These are phyloP conservation scores for Bos indicus DNA, from an alignment of 2,113 vertebrate genomes.

Conservation along the genomic window DNA sequence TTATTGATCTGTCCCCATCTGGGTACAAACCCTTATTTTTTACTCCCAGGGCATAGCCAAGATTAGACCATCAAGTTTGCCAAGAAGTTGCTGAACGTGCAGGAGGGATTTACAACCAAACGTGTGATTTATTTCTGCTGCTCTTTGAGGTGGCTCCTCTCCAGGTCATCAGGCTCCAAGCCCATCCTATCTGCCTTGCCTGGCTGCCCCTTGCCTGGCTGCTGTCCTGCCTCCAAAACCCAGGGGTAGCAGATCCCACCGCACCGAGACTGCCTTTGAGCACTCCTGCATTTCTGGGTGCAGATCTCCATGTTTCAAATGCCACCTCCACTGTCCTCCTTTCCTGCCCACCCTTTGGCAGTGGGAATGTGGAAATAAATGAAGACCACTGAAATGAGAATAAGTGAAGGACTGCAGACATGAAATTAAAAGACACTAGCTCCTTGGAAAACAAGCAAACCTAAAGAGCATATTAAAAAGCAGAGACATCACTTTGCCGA, in stretches of 20 bases:
- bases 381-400: neutral
- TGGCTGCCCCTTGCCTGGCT: neutral
- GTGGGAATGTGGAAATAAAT: neutral
- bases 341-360: neutral
- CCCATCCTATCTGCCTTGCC: neutral
- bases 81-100: neutral
- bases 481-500: neutral
- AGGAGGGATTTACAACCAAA: neutral
- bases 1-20: neutral
- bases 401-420: neutral
- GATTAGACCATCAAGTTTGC: neutral
- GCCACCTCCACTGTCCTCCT: neutral
- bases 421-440: neutral
- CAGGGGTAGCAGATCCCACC: neutral
- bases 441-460: neutral
- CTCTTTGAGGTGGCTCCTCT: neutral
- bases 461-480: neutral
- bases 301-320: neutral
- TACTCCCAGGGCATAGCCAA: neutral
- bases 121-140: neutral
- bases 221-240: neutral
- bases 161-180: neutral
- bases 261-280: neutral
- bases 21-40: neutral
- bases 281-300: neutral